These are phyloP conservation scores for Zaprionus gabonicus DNA, from an alignment of 1,140 invertebrate genomes.

Conservation along the genomic window DNA sequence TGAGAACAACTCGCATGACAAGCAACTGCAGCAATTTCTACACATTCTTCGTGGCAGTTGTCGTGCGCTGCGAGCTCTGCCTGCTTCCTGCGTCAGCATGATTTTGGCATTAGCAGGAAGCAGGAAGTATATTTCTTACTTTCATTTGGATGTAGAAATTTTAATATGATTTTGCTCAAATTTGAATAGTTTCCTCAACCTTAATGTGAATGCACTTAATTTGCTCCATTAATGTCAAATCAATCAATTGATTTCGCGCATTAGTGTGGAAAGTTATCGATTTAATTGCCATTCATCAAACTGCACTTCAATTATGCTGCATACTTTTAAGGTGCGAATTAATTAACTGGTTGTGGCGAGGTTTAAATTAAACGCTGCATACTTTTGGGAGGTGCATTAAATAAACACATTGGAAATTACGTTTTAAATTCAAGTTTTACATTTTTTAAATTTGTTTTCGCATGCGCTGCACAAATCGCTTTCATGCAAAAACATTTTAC, in stretches of 20 bases:
- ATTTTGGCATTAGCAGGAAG: not conserved
- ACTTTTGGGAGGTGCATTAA: not conserved
- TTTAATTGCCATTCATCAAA: not conserved
- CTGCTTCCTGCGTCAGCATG: not conserved
- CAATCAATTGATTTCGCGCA: not conserved
- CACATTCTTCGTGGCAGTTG: conserved; percentile 18
- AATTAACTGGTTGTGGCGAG: not conserved
- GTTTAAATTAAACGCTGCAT: not conserved
- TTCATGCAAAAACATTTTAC: conserved; percentile 7
- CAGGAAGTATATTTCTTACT: not conserved
- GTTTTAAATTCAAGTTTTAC: too few species aligned
- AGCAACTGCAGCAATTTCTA: conserved; percentile 17
- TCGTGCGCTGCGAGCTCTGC: conserved; percentile 3
- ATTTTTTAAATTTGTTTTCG: not conserved
- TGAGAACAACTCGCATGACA: conserved; percentile 22
- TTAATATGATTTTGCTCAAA: not conserved
- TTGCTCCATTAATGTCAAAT: not conserved
- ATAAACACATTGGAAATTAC: not conserved
- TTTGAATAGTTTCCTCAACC: not conserved
- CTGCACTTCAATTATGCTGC: not conserved
- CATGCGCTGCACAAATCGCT: not conserved
- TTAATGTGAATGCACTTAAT: not conserved
- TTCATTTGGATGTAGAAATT: not conserved
- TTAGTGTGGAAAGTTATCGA: not conserved
- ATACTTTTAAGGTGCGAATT: not conserved